Evolutionary conservation across 2,797 vertebrate genomes (phyloP), one percentile per base, ranked within the genome.

Genomic region (Graptemys geographica): DNA sequence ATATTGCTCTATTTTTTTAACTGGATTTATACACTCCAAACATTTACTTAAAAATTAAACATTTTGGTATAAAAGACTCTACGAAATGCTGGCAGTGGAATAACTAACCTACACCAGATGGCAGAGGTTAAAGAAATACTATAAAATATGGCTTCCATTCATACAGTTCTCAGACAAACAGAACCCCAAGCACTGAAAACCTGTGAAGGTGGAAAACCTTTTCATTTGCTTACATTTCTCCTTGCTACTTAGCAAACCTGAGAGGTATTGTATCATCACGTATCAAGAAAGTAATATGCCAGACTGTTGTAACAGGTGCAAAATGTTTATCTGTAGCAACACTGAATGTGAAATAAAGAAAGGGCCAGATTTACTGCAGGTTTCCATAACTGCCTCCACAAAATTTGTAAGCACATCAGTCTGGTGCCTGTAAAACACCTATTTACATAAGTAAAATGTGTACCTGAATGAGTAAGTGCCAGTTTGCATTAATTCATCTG

Each of bases 201-300:
- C 97, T 98, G 97, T 98, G 97, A 98, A 98, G 97, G 97, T 97
- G 96, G 97, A 96, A 98, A 98, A 96, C 97, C 97, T 98, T 97
- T 97, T 97, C 94, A 97, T 97, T 98, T 97, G 97, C 97, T 98
- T 98, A 98, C 97, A 98, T 97, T 97, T 98, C 96, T 97, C 97
- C 97, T 97, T 98, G 97, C 97, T 97, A 97, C 97, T 97, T 96
- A 91, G 97, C 97, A 97, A 98, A 98, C 97, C 97, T 98, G 97
- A 98, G 97, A 98, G 97, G 97, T 98, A 98, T 98, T 97, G 96
- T 97, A 98, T 98, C 97, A 98, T 98, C 97, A 98, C 96, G 96
- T 97, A 98, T 97, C 97, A 97, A 97, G 97, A 97, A 97, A 98
- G 97, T 97, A 97, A 98, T 98, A 97, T 97, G 97, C 97, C 97